These are phyloP conservation scores for Macrostomum lignano DNA, from an alignment of 1,140 invertebrate species.

Conservation along the genomic window DNA sequence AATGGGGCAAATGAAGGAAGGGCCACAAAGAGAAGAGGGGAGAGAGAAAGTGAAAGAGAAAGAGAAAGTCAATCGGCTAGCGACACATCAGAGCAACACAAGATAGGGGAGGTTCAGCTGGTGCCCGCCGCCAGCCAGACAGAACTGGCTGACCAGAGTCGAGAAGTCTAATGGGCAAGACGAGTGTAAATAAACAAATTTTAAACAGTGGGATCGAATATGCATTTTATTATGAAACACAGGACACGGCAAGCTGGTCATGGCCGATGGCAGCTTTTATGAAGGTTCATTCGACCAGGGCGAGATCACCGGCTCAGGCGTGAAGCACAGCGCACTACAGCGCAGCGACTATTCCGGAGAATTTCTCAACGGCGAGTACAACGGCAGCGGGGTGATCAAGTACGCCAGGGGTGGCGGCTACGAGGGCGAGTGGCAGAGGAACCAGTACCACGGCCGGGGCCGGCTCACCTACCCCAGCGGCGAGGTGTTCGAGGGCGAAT, in stretches of 20 bases:
- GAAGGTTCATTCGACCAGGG: conserved; percentile 23
- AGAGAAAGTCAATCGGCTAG: too few species aligned
- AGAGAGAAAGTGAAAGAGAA: too few species aligned
- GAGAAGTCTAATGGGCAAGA: too few species aligned
- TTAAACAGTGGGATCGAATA: too few species aligned
- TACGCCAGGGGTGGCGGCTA: conserved; percentile 17
- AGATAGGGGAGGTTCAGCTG: too few species aligned
- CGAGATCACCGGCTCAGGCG: conserved; percentile 23
- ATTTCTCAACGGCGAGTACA: conserved; percentile 19
- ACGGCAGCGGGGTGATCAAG: conserved; percentile 18
- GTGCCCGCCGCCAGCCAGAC: too few species aligned
- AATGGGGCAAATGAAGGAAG: too few species aligned
- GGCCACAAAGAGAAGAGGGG: too few species aligned
- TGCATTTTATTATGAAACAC: too few species aligned
- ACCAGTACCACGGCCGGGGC: conserved; percentile 18
- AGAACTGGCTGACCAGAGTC: too few species aligned
- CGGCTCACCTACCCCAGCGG: conserved; percentile 8
- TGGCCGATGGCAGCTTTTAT: conserved; percentile 24
- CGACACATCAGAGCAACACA: too few species aligned
- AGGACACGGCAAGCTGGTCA: conserved; percentile 24
- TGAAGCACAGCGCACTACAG: conserved; percentile 14
- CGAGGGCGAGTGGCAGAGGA: conserved; percentile 21
- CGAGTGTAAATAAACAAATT: too few species aligned
- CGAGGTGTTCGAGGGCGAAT: conserved; percentile 16
- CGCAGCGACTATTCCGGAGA: conserved; percentile 19